Evolutionary conservation across 2,113 vertebrate genomes (phyloP).

Genomic region (Dicaeum eximium): DNA sequence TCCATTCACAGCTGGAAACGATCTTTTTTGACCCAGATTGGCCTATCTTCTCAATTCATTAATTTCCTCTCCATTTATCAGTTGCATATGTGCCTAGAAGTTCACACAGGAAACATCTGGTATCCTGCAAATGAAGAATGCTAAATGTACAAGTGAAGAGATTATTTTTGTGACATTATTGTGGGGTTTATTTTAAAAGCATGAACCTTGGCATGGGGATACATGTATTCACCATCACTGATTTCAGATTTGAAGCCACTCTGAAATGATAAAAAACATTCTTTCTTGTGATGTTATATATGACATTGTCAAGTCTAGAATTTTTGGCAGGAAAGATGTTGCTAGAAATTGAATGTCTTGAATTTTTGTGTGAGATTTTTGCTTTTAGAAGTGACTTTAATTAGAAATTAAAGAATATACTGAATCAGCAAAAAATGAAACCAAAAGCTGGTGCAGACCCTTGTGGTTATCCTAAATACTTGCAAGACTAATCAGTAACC

Average conservation of each 20-base stretch:
- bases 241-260: not conserved
- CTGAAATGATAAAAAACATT: not conserved
- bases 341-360: not conserved
- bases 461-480: not conserved
- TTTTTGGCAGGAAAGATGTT: not conserved
- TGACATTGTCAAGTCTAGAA: not conserved
- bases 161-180: not conserved
- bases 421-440: not conserved
- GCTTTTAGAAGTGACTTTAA: not conserved
- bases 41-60: slow-evolving; percentile 63
- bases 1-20: slow-evolving; percentile 61
- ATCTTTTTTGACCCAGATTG: slow-evolving; percentile 26
- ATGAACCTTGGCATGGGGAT: not conserved
- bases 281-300: not conserved
- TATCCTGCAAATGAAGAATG: slow-evolving; percentile 19
- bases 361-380: not conserved
- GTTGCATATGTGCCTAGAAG: slow-evolving; percentile 40
- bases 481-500: not conserved
- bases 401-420: not conserved
- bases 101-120: slow-evolving; percentile 57
- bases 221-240: not conserved
- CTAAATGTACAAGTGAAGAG: not conserved
- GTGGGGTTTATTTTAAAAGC: not conserved
- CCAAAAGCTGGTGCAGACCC: not conserved
- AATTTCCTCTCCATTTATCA: slow-evolving; percentile 62